Evolutionary conservation across 2,113 vertebrate genomes (phyloP), one percentile per base, ranked within the genome.

Genomic region (Sylvietta virens): DNA sequence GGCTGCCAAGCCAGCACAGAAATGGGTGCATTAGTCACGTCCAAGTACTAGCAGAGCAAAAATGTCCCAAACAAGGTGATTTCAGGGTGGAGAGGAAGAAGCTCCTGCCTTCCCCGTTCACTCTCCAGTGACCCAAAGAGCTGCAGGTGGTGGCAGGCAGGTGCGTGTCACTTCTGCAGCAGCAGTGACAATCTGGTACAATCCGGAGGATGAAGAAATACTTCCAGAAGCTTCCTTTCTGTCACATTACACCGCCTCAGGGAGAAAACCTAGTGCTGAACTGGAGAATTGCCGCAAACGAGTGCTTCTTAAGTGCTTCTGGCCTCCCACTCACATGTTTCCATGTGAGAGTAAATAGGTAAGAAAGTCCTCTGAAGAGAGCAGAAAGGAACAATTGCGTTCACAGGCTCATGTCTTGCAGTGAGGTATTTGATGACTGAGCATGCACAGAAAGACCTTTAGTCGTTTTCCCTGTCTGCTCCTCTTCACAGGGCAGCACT

Each of bases 171-270:
- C 85, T 95, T 67, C 76, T 93, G 92, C 85, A 70, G 90, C 92
- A 76, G 85, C 88, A 88, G 69, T 85, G 95, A 89, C 91, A 94
- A 85, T 48, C 87, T 93, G 81, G n/a, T n/a, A n/a, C 88, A 84
- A 67, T 92, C 87, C 4, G 0, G 54, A 93, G 54, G 87, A 94
- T 92, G 88, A 90, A 94, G 90, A 95, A 96, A 90, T 44, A 78
- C 51, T 90, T 81, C 94, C 77, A 95, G 70, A 86, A 66, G 79
- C 74, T 95, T 96, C 90, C 91, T 94, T 93, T 95, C 95, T 93
- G 79, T 94, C 94, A 92, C 57, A 91, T 88, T 94, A 86, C 88
- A 94, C 44, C 14, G 91, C 95, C 87, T 88, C 61, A 1, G 91
- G 95, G 83, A 92, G 86, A 94, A 96, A 95, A 88, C 51, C 69